Conservation (phyloP, 2,888 invertebrate species). For the Cryptosula pallasiana region DNA sequence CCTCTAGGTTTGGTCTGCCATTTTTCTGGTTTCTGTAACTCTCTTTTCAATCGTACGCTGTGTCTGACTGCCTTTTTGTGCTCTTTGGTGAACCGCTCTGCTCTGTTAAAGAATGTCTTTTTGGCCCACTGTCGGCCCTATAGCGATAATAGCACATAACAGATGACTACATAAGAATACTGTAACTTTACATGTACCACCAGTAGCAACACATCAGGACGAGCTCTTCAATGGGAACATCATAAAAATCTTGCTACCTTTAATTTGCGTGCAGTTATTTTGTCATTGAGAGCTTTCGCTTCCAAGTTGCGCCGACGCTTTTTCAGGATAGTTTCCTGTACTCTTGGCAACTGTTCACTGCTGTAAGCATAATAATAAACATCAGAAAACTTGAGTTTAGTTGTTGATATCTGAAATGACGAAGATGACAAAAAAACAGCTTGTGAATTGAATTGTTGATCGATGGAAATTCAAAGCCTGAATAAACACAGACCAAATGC, state of each 20-base stretch:
- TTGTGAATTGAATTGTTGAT: too few species aligned
- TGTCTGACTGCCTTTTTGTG: background rate
- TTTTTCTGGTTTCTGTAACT: slow-evolving; percentile 5
- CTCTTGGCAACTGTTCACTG: background rate
- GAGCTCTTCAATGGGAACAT: background rate
- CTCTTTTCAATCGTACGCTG: background rate
- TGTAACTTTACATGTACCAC: background rate
- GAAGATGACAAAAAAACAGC: too few species aligned
- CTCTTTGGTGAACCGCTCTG: background rate
- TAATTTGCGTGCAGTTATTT: background rate
- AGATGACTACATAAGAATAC: background rate
- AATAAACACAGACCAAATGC: too few species aligned
- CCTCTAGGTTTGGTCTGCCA: background rate
- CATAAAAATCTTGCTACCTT: slow-evolving; percentile 1
- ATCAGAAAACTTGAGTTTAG: too few species aligned
- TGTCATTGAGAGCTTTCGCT: background rate
- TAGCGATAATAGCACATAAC: background rate
- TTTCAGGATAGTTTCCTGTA: slow-evolving; percentile 11
- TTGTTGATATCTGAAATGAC: too few species aligned
- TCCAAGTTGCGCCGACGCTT: background rate
- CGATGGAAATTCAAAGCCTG: too few species aligned
- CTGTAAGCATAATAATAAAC: too few species aligned
- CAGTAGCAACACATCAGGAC: background rate
- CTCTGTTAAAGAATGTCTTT: slow-evolving; percentile 10
- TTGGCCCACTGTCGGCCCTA: background rate